These are phyloP conservation scores for Xenops minutus DNA, from an alignment of 2,797 vertebrate genomes.

Conservation along the genomic window DNA sequence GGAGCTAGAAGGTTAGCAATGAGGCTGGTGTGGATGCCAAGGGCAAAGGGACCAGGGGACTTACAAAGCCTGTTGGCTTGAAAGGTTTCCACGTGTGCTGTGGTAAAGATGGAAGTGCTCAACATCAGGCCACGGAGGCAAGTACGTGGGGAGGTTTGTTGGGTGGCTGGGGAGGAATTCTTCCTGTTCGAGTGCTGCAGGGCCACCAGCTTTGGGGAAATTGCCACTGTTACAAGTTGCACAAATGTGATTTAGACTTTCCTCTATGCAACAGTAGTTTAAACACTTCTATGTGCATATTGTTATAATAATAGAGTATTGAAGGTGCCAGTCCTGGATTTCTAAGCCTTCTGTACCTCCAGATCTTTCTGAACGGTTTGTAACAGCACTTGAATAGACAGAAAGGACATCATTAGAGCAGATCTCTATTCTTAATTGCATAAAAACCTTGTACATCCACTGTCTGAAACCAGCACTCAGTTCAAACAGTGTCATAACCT, in stretches of 20 bases:
- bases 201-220: not conserved
- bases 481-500: slow-evolving; percentile 46
- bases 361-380: not conserved
- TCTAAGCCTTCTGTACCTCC: not conserved
- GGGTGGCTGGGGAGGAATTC: not conserved
- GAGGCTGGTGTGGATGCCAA: not conserved
- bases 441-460: not conserved
- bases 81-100: not conserved
- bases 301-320: not conserved
- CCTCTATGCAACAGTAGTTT: not conserved
- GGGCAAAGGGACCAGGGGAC: not conserved
- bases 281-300: not conserved
- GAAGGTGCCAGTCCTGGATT: not conserved
- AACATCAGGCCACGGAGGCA: not conserved
- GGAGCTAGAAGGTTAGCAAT: not conserved
- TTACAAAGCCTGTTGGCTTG: not conserved
- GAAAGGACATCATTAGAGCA: slow-evolving; percentile 26
- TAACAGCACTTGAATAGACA: not conserved
- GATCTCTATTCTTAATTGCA: not conserved
- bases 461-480: not conserved
- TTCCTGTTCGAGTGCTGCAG: not conserved
- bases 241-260: not conserved
- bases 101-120: not conserved
- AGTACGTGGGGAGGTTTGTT: not conserved
- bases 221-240: not conserved